Conservation (phyloP, 2,888 invertebrate genomes). For the Serripes groenlandicus region DNA sequence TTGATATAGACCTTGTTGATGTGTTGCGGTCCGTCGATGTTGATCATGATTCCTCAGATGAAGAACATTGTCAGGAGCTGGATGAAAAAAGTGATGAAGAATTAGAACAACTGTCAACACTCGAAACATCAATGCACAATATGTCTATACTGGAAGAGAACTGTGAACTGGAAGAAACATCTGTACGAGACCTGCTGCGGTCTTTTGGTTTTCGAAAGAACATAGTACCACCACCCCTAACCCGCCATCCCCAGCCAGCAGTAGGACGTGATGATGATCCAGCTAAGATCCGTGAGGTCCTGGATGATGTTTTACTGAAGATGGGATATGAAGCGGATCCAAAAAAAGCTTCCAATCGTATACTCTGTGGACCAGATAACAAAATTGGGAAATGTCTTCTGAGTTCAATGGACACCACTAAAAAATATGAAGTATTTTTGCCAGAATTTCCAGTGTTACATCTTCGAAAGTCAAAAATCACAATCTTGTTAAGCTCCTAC, state of each 20-base stretch:
- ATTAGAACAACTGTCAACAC: constrained; percentile 3
- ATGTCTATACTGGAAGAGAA: constrained; percentile 19
- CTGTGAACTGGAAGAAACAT: not conserved
- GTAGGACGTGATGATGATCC: constrained; percentile 60
- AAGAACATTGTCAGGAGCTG: not conserved
- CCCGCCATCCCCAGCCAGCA: constrained; percentile 66
- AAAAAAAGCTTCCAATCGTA: constrained; percentile 15
- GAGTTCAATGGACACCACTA: not conserved
- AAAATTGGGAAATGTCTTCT: constrained; percentile 43
- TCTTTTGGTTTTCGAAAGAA: constrained; percentile 37
- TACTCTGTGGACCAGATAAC: constrained; percentile 15
- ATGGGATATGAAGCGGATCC: constrained; percentile 32
- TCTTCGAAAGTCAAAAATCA: constrained; percentile 57
- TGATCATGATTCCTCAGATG: not conserved
- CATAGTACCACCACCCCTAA: constrained; percentile 36
- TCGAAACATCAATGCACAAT: constrained; percentile 25
- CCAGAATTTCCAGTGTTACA: constrained; percentile 56
- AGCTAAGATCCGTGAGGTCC: constrained; percentile 35
- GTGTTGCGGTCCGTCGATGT: not conserved
- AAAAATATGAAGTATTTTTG: constrained; percentile 33
- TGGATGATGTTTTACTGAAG: constrained; percentile 52
- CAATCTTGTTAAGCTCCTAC: constrained; percentile 49
- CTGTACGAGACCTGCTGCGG: not conserved
- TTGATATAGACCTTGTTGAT: not conserved
- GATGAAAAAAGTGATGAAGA: constrained; percentile 9